phyloP scores from a whole-genome alignment of 2,113 vertebrate species.

The Pangasianodon gigas region DNA sequence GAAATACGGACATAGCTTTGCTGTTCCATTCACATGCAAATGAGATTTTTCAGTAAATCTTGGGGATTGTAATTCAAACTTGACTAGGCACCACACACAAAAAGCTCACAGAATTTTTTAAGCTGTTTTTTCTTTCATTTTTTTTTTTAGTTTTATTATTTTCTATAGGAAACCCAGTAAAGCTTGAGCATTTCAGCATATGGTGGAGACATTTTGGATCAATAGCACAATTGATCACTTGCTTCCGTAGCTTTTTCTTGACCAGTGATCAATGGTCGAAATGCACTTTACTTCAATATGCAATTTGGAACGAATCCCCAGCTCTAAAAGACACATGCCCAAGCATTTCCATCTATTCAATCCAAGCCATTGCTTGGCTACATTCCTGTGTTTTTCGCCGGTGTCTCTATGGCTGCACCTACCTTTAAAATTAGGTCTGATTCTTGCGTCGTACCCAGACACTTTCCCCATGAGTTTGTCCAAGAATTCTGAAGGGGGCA shows the following conservation, averaged over 20 bases:
- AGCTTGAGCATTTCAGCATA: slow-evolving; percentile 44
- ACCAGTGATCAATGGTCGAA: slow-evolving; percentile 37
- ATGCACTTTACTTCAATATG: slow-evolving; percentile 44
- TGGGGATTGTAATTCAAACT: slow-evolving; percentile 40
- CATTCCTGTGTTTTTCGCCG: slow-evolving; percentile 73
- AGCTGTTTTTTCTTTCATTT: background rate
- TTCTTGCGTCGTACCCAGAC: slow-evolving; percentile 97
- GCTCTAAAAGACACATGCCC: slow-evolving; percentile 41
- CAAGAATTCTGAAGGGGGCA: slow-evolving; percentile 98
- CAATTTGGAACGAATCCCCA: slow-evolving; percentile 38
- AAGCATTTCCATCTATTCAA: slow-evolving; percentile 44
- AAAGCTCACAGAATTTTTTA: slow-evolving; percentile 6
- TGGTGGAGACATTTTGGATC: slow-evolving; percentile 44
- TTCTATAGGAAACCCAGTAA: slow-evolving; percentile 36
- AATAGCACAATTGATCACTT: slow-evolving; percentile 48
- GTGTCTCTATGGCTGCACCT: slow-evolving; percentile 67
- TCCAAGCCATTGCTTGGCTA: slow-evolving; percentile 61
- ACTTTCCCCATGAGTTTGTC: slow-evolving; percentile 98
- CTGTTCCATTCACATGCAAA: slow-evolving; percentile 49
- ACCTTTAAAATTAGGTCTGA: slow-evolving; percentile 99
- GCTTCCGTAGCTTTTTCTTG: slow-evolving; percentile 33
- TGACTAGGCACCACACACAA: slow-evolving; percentile 41
- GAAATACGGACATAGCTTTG: slow-evolving; percentile 31
- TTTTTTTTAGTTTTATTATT: background rate
- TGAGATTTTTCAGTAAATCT: slow-evolving; percentile 35